Evolutionary conservation across 2,888 invertebrate species (phyloP).

Genomic region (Hydropsyche betteni): DNA sequence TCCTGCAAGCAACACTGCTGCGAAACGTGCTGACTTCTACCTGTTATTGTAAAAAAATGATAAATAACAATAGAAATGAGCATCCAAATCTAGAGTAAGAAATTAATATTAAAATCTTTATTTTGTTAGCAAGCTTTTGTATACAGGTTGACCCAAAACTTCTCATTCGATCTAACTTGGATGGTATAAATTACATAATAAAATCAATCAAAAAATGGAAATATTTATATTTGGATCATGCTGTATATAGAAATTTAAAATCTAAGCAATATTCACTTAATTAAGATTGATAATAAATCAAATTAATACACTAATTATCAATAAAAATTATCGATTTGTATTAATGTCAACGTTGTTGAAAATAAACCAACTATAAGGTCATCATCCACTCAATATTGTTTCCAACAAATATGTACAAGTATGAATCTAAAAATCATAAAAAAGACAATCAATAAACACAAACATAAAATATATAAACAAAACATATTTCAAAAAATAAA

Average conservation of each 20-base stretch:
- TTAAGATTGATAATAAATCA: too few relatives aligned
- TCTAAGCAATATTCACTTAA: not conserved
- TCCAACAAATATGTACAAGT: not conserved
- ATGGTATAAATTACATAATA: not conserved
- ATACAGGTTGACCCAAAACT: conserved; percentile 17
- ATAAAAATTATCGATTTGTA: too few relatives aligned
- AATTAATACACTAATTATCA: too few relatives aligned
- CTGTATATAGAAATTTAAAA: not conserved
- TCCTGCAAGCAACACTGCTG: conserved; percentile 30
- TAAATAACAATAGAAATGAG: not conserved
- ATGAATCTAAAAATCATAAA: conserved; percentile 9
- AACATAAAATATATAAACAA: conserved; percentile 5
- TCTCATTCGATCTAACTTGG: not conserved
- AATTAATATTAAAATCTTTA: not conserved
- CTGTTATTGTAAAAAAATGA: conserved; percentile 16
- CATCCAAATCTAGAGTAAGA: conserved; percentile 4
- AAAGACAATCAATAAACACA: too few relatives aligned
- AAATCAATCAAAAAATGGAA: not conserved
- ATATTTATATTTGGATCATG: conserved; percentile 10
- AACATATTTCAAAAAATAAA: not conserved
- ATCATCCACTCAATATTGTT: conserved; percentile 24
- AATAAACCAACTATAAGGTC: not conserved
- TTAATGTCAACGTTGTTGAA: too few relatives aligned
- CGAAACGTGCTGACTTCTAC: conserved; percentile 26
- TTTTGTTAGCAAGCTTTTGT: conserved; percentile 1